Evolutionary conservation across 2,797 vertebrate genomes (phyloP), one percentile per base, ranked within the genome.

Genomic region (Coranthus polyacanthus): DNA sequence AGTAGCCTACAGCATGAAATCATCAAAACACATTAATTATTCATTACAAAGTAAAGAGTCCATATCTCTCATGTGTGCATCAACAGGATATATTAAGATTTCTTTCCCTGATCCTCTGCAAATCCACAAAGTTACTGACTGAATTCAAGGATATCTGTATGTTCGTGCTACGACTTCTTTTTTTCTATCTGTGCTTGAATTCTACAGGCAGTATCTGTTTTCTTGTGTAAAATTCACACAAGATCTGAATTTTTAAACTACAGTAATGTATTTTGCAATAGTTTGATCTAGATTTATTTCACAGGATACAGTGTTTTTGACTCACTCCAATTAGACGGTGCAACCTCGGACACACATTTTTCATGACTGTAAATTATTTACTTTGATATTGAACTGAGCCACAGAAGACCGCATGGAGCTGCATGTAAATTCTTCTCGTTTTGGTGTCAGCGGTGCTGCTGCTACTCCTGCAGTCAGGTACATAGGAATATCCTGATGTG

Each of bases 11-110:
- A 78, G 79, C 79, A 17, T 54, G 53, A 71, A 75, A 60, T 51
- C 55, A 88, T 85, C 74, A 79, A 80, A 87, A 88, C 68, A 83
- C 56, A 78, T 92, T 58, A n/a, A 88, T 88, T 79, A 89, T 92
- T 87, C 76, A 89, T 79, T 69, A 83, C 61, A 75, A 75, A 79
- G 82, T 84, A 75, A 68, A 81, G 78, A 75, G 71, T 69, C 56
- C 45, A 58, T 75, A 78, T 63, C 53, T 83, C 51, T 63, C 53
- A 75, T 72, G 68, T 59, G 45, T 6, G 55, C 46, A 55, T 68
- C 62, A 65, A 63, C 38, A 16, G 55, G 50, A 60, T 64, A 13
- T 52, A 43, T 50, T 16, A 34, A 44, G 43, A 17, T 17, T 43
- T 72, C 29, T 53, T 59, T 16, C 59, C 42, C 21, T 39, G 51